Percentiles rank a stretch among this genome's conserved stretches.
phyloP scores from a whole-genome alignment of 2,113 vertebrate species.

The Emydocephalus ijimae region DNA sequence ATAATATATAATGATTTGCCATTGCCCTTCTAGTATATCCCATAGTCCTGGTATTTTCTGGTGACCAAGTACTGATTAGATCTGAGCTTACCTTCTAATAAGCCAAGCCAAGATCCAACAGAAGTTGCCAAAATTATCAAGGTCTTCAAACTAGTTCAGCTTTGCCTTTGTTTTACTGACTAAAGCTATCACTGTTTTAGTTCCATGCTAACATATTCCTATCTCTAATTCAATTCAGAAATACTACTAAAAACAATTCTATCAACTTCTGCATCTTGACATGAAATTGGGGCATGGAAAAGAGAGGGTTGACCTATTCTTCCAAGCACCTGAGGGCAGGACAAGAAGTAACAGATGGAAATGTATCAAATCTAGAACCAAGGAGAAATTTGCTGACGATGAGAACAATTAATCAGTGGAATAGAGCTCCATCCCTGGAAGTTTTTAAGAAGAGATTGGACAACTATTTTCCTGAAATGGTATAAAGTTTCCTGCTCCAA shows the following conservation, averaged over 20 bases:
- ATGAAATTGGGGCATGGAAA: not conserved
- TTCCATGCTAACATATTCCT: not conserved
- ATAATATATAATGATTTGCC: not conserved
- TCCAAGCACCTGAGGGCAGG: not conserved
- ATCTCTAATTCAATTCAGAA: not conserved
- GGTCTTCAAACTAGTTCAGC: not conserved
- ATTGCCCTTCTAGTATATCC: not conserved
- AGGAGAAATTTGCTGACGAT: not conserved
- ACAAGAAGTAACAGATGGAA: not conserved
- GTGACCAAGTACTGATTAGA: not conserved
- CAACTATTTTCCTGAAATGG: not conserved
- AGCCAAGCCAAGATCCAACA: not conserved
- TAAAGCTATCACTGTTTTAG: not conserved
- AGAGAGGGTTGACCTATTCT: not conserved
- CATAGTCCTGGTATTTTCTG: not conserved
- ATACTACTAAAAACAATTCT: not conserved
- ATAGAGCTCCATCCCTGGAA: not conserved
- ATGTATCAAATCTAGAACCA: not conserved
- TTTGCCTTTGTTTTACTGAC: not conserved
- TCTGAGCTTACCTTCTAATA: not conserved
- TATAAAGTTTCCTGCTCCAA: not conserved
- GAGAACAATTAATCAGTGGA: not conserved
- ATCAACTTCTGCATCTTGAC: not conserved
- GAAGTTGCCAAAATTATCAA: not conserved
- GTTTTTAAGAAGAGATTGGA: not conserved